Percentiles rank a stretch among this genome's conserved stretches.
Evolutionary conservation across 2,888 invertebrate genomes (phyloP).

Genomic region (Pollenia amentaria): DNA sequence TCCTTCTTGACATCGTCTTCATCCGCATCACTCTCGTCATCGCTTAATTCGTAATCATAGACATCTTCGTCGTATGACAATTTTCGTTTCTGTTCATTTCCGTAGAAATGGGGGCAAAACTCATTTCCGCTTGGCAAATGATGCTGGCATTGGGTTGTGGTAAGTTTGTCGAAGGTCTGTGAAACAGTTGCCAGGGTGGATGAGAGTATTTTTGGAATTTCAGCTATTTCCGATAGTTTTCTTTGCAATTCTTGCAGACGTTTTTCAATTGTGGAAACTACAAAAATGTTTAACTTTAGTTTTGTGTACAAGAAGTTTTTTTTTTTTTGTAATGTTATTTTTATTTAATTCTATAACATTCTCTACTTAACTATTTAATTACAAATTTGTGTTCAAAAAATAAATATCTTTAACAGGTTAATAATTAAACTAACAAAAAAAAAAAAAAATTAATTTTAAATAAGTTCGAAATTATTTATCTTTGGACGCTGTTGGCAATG

Average conservation of each 20-base stretch:
- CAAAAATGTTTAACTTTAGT: constrained; percentile 49
- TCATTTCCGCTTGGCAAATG: constrained; percentile 40
- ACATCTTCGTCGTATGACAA: constrained; percentile 81
- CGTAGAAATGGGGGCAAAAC: constrained; percentile 37
- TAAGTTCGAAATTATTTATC: constrained; percentile 27
- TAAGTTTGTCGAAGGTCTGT: constrained; percentile 82
- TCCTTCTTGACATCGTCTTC: constrained; percentile 56
- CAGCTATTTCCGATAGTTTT: constrained; percentile 84
- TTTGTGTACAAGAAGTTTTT: no score
- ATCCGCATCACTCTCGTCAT: constrained; percentile 69
- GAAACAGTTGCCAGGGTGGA: constrained; percentile 84
- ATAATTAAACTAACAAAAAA: constrained; percentile 43
- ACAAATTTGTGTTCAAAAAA: constrained; percentile 31
- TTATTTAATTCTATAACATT: constrained; percentile 48
- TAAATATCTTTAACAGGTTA: constrained; percentile 49
- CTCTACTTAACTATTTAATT: constrained; percentile 46
- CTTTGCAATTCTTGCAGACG: constrained; percentile 83
- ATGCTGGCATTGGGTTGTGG: constrained; percentile 64
- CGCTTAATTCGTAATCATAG: constrained; percentile 79
- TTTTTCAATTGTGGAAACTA: constrained; percentile 81
- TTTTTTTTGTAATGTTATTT: constrained; percentile 15
- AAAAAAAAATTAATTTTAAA: constrained; percentile 4
- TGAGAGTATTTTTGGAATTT: constrained; percentile 83
- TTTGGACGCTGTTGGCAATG: constrained; percentile 82
- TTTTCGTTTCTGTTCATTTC: constrained; percentile 76